Conservation (phyloP, 2,797 vertebrate genomes). For the Pseudochaenichthys georgianus region DNA sequence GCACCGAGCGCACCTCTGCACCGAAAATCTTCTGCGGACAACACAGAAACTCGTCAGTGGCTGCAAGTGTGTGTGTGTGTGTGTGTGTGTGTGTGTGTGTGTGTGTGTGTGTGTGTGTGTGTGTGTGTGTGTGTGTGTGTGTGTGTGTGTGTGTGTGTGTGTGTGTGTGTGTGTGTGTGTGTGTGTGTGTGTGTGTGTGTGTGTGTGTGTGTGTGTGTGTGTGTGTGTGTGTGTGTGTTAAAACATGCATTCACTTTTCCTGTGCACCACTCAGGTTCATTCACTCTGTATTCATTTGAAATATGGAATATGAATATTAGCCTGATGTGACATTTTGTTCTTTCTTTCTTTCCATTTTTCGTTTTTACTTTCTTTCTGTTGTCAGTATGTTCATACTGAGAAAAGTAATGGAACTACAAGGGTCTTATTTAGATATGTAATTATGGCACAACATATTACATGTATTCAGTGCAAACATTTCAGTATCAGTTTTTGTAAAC, state of each 20-base stretch:
- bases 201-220: no score
- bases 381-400: no score
- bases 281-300: neutral
- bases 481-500: neutral
- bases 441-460: neutral
- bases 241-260: neutral
- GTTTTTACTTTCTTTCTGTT: neutral
- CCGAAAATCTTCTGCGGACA: constrained; percentile 95
- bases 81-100: no score
- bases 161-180: neutral
- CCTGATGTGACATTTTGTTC: neutral
- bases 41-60: constrained; percentile 73
- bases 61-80: no score
- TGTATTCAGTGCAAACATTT: neutral
- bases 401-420: neutral
- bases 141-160: no score
- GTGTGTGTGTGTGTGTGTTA: neutral
- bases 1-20: constrained; percentile 97
- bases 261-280: neutral
- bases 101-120: no score
- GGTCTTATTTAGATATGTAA: no score
- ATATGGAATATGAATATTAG: neutral
- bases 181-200: neutral
- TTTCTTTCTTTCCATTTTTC: neutral
- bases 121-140: no score